A percentile compares a stretch with the other conserved stretches of the same genome.
These are phyloP conservation scores for Sclerodermus sp. DNA, from an alignment of 2,888 invertebrate genomes.

Conservation along the genomic window DNA sequence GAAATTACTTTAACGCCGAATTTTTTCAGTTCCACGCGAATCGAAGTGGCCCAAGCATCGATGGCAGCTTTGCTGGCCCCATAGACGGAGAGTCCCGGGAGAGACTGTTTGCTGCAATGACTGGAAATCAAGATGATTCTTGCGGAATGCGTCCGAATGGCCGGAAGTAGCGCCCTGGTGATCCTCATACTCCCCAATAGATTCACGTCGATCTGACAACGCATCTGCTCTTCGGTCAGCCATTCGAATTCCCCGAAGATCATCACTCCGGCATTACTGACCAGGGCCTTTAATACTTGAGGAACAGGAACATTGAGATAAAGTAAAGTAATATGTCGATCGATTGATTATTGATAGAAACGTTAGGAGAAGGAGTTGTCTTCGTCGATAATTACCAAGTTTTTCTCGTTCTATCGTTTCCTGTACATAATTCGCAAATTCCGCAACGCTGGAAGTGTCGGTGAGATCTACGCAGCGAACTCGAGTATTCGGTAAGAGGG, in stretches of 20 bases:
- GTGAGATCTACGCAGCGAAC: constrained; percentile 82
- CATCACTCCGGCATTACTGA: constrained; percentile 92
- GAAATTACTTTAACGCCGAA: constrained; percentile 73
- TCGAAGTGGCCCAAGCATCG: constrained; percentile 70
- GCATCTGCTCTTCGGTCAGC: constrained; percentile 72
- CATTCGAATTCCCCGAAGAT: constrained; percentile 91
- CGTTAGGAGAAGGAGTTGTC: no score
- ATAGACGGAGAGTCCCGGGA: constrained; percentile 77
- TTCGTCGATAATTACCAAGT: constrained; percentile 57
- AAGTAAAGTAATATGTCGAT: no score
- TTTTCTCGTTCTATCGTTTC: constrained; percentile 42
- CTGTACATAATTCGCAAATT: constrained; percentile 59
- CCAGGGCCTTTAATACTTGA: no score
- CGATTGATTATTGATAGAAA: no score
- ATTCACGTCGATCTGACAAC: constrained; percentile 77
- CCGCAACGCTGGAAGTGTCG: constrained; percentile 61
- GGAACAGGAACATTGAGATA: no score
- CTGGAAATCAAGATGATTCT: constrained; percentile 81
- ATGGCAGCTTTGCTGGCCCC: constrained; percentile 82
- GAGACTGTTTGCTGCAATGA: constrained; percentile 74
- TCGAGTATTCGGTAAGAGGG: constrained; percentile 60
- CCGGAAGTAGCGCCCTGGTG: constrained; percentile 72
- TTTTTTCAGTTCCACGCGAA: constrained; percentile 73
- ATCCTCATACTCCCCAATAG: constrained; percentile 80
- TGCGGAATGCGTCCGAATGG: constrained; percentile 62